Conservation (phyloP, 2,888 invertebrate species). For the Labia minor region DNA sequence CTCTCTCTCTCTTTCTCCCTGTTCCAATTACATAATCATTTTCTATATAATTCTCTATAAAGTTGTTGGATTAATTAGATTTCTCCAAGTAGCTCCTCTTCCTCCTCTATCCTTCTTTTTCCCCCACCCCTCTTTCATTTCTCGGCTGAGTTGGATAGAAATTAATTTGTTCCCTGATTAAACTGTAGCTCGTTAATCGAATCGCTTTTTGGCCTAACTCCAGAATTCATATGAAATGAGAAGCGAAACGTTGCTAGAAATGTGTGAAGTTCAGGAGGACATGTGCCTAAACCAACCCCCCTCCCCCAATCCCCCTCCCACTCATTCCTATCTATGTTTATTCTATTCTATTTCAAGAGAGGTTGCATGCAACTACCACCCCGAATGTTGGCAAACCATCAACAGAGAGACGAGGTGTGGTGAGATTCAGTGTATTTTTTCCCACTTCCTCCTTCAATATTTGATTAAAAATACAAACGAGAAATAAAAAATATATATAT, state of each 20-base stretch:
- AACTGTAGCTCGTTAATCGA: neutral
- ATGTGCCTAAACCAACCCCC: neutral
- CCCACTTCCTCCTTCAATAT: neutral
- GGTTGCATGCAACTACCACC: neutral
- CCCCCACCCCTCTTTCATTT: too few species aligned
- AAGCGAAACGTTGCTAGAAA: neutral
- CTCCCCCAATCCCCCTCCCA: neutral
- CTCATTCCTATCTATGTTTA: neutral
- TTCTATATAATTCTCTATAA: too few species aligned
- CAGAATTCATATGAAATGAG: neutral
- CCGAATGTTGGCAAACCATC: neutral
- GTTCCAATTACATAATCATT: conserved; percentile 5
- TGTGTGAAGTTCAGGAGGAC: too few species aligned
- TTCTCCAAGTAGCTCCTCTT: neutral
- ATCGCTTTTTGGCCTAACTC: neutral
- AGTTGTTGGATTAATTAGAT: neutral
- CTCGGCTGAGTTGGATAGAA: neutral
- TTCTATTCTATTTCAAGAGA: neutral
- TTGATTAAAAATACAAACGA: neutral
- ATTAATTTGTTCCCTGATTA: neutral
- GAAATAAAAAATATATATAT: too few species aligned
- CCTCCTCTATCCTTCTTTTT: too few species aligned
- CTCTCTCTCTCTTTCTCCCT: too few species aligned
- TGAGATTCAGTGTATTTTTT: neutral
- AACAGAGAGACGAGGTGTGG: neutral